Base-by-base conservation (phyloP, 2,888 invertebrate genomes). In the Ctenicera cuprea region DNA sequence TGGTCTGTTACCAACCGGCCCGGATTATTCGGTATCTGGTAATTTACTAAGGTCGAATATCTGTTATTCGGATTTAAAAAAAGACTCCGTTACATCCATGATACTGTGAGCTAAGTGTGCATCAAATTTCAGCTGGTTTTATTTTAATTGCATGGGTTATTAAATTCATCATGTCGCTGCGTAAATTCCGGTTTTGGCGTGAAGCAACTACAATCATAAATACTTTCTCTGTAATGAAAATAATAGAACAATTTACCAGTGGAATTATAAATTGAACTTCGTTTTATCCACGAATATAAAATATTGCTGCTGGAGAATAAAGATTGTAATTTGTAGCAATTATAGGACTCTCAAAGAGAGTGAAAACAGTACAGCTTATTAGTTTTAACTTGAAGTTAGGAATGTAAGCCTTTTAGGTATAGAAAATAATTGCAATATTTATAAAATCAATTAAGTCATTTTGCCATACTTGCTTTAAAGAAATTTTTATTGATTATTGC, bases 381-480 rank as follows among this genome's bases (percentile, higher is more conserved):
- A 64, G 63, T 45, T 48, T 66, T 68, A 20, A 59, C 22, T 37
- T 59, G 16, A 52, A 26, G 7, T 26, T 26, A 54, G 30, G 11
- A 59, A 59, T 20, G 59, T 59, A 59, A 68, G 59, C 59, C 18
- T 30, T 33, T 30, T 59, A 20, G 22, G 43, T 8, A 68, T 12
- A 48, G n/a, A 61, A 57, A 12, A 33, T 57, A 59, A 68, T 26
- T 37, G 67, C 67, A 68, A 68, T 68, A 66, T 59, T 38, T 41
- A 59, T 41, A 38, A 59, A 38, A 18, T 18, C 33, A 2, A 33
- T 30, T 20, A n/a, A 22, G 22, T 12, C 38, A 38, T 59, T 63
- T 59, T 68, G 67, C 67, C 57, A 59, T 68, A 59, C 43, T 67
- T 68, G 59, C 57, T 68, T 68, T 45, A 38, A 57, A 57, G 1